Percentiles rank a stretch among this genome's conserved stretches.
These are phyloP conservation scores for Hypena proboscidalis DNA, from an alignment of 2,888 invertebrate species.

Conservation along the genomic window DNA sequence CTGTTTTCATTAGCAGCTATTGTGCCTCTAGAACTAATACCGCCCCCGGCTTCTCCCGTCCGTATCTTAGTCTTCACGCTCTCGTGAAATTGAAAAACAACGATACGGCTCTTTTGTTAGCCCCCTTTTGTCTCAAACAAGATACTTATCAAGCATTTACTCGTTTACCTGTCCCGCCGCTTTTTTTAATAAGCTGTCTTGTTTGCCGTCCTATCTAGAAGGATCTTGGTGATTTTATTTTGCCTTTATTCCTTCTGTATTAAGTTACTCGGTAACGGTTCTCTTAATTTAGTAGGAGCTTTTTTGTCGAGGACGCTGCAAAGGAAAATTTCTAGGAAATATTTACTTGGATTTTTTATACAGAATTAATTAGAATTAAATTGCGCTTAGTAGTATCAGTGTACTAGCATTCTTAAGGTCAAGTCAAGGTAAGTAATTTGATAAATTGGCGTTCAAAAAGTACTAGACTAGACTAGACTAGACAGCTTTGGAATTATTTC, in stretches of 20 bases:
- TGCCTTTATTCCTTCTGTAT: conserved; percentile 39
- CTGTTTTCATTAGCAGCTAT: conserved; percentile 20
- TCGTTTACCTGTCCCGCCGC: conserved; percentile 72
- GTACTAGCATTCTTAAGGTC: too few species aligned
- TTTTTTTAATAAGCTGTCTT: conserved; percentile 64
- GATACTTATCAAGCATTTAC: conserved; percentile 79
- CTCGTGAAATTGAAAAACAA: conserved; percentile 67
- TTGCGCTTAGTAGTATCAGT: neutral
- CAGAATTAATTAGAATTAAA: neutral
- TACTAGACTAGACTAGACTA: too few species aligned
- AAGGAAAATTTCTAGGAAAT: conserved; percentile 12
- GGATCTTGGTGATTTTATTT: conserved; percentile 41
- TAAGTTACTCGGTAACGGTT: conserved; percentile 42
- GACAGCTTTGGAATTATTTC: too few species aligned
- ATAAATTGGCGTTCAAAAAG: too few species aligned
- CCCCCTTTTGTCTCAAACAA: conserved; percentile 76
- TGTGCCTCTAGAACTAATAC: conserved; percentile 22
- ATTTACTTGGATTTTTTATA: conserved; percentile 5
- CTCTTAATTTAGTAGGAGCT: conserved; percentile 27
- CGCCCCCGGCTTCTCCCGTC: conserved; percentile 14
- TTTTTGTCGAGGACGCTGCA: conserved; percentile 10
- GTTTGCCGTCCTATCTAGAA: conserved; percentile 45
- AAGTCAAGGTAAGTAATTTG: too few species aligned
- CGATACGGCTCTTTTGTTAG: conserved; percentile 71
- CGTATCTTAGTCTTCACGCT: conserved; percentile 47